A percentile compares a stretch with the other conserved stretches of the same genome.
Conservation (phyloP, 2,888 invertebrate species). For the Stratiomys singularior region DNA sequence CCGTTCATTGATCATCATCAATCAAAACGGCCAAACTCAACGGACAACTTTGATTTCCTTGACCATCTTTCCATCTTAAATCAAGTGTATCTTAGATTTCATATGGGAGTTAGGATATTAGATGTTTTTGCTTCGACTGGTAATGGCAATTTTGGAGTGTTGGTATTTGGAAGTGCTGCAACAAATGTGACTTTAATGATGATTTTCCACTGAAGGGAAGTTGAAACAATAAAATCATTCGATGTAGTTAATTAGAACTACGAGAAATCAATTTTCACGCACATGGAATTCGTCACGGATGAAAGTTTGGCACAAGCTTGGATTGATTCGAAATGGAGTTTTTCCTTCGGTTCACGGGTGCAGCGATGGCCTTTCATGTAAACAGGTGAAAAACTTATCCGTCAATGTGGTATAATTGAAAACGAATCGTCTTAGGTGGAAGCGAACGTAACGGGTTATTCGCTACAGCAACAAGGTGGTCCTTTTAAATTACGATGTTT, state of each 20-base stretch:
- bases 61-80: neutral
- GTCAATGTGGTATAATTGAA: neutral
- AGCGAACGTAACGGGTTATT: neutral
- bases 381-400: neutral
- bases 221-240: slow-evolving; percentile 41
- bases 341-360: neutral
- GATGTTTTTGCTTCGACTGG: neutral
- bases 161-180: slow-evolving; percentile 19
- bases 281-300: slow-evolving; percentile 12
- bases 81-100: neutral
- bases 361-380: neutral
- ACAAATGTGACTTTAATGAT: slow-evolving; percentile 47
- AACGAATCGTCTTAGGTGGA: neutral
- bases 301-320: slow-evolving; percentile 35
- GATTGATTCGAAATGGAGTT: neutral
- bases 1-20: slow-evolving; percentile 35
- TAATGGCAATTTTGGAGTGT: neutral
- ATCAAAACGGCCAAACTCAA: slow-evolving; percentile 29
- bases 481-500: neutral
- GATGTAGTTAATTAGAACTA: slow-evolving; percentile 29
- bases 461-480: neutral
- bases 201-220: slow-evolving; percentile 26
- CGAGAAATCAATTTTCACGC: slow-evolving; percentile 40
- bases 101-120: neutral
- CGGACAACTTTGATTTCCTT: neutral